Conservation (phyloP, 1,140 invertebrate genomes). For the Platyura marginata region DNA sequence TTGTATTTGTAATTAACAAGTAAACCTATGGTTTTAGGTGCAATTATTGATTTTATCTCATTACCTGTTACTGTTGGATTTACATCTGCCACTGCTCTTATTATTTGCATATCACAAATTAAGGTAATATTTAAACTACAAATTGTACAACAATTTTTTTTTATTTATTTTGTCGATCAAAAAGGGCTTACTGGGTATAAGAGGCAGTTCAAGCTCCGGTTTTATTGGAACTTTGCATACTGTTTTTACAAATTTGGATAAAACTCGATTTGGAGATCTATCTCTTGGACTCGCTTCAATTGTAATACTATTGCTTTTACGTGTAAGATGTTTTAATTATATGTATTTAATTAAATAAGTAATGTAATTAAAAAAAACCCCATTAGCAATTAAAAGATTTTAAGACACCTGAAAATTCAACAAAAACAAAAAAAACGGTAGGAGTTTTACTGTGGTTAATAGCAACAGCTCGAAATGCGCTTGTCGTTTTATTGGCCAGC, state of each 20-base stretch:
- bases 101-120: slow-evolving; percentile 76
- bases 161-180: too few species aligned
- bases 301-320: slow-evolving; percentile 36
- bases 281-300: slow-evolving; percentile 44
- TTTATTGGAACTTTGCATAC: slow-evolving; percentile 38
- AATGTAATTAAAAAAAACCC: too few species aligned
- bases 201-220: slow-evolving; percentile 31
- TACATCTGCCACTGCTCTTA: slow-evolving; percentile 80
- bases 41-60: slow-evolving; percentile 86
- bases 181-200: slow-evolving; percentile 52
- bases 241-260: slow-evolving; percentile 33
- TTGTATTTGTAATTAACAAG: not conserved
- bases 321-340: too few species aligned
- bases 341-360: too few species aligned
- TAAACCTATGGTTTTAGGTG: slow-evolving; percentile 43
- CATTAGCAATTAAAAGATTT: slow-evolving; percentile 36
- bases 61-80: slow-evolving; percentile 82
- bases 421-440: slow-evolving; percentile 20
- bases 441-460: slow-evolving; percentile 47
- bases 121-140: too few species aligned
- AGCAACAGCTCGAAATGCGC: slow-evolving; percentile 56
- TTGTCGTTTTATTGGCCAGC: slow-evolving; percentile 46
- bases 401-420: slow-evolving; percentile 2
- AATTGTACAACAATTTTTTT: too few species aligned
- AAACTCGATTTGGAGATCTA: slow-evolving; percentile 36